Base-by-base conservation (phyloP, 2,113 vertebrate species). In the Pica pica region DNA sequence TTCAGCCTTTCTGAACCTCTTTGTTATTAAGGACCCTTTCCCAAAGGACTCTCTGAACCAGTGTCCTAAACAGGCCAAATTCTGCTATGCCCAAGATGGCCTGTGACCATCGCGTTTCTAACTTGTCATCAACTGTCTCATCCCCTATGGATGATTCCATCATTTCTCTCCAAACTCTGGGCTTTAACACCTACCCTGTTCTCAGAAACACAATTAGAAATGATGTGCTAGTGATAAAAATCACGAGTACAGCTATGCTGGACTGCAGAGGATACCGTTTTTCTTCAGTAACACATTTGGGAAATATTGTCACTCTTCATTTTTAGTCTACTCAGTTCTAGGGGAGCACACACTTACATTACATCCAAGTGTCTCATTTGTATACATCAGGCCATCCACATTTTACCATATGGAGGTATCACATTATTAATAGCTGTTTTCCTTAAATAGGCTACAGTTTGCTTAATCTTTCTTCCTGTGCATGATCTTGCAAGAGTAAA, bases 381-480 rank as follows among this genome's bases (percentile, higher is more conserved):
- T 90, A 91, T 92, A 96, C 83, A 92, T 61, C 70, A 91, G 82
- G 63, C 37, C 77, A 84, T 68, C 89, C 82, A 69, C 47, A 65
- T 90, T 91, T 91, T 93, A 93, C 90, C 90, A 80, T 91, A 93
- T 91, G 82, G 93, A 97, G 44, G 35, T 75, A 95, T 89, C 94
- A 88, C 61, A 91, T 93, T 95, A 97, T 94, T 95, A 97, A 95
- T 90, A 95, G 78, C 47, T 65, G 23, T 92, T 97, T 94, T 76
- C 91, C 44, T 76, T 93, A 91, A 91, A 96, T 93, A 94, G 88
- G 44, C 59, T 74, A 94, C 65, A 87, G 59, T 95, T 95, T 80
- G 52, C 69, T 86, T 97, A 95, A 92, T 93, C 92, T 89, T 92
- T 61, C 74, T 89, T 94, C 91, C 83, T 83, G 55, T 74, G 49